These are phyloP conservation scores for Eumerus sabulonum DNA, from an alignment of 2,888 invertebrate species.

Conservation along the genomic window DNA sequence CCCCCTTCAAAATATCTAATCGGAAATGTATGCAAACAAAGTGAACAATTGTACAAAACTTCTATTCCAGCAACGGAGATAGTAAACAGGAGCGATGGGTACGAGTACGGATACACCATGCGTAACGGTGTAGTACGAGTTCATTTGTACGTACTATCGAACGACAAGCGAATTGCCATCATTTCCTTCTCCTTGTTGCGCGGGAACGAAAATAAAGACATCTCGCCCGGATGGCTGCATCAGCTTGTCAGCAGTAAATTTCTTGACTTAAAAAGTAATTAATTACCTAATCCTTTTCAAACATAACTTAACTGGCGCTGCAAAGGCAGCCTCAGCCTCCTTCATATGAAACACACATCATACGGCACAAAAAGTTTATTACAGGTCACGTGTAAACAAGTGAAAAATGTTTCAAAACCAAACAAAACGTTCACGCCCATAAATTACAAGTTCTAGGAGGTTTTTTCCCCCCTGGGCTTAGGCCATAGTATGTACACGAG, in stretches of 20 bases:
- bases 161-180: conserved; percentile 35
- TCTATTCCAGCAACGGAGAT: conserved; percentile 27
- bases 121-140: conserved; percentile 31
- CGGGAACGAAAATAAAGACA: too few relatives aligned
- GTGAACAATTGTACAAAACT: conserved; percentile 46
- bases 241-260: conserved; percentile 35
- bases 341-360: conserved; percentile 56
- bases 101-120: conserved; percentile 3
- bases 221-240: neutral
- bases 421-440: conserved; percentile 60
- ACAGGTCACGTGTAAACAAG: conserved; percentile 66
- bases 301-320: conserved; percentile 43
- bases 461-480: conserved; percentile 40
- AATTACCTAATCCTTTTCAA: conserved; percentile 64
- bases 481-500: conserved; percentile 7
- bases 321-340: conserved; percentile 39
- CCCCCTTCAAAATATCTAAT: conserved; percentile 53
- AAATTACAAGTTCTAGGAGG: conserved; percentile 60
- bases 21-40: conserved; percentile 57
- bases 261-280: conserved; percentile 44
- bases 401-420: conserved; percentile 59
- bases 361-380: conserved; percentile 53
- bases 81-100: conserved; percentile 15
- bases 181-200: conserved; percentile 32
- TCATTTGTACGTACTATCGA: conserved; percentile 44